Percentiles rank a stretch among this genome's conserved stretches.
These are phyloP conservation scores for Sinhomidia bicolor DNA, from an alignment of 2,888 invertebrate genomes.

Conservation along the genomic window DNA sequence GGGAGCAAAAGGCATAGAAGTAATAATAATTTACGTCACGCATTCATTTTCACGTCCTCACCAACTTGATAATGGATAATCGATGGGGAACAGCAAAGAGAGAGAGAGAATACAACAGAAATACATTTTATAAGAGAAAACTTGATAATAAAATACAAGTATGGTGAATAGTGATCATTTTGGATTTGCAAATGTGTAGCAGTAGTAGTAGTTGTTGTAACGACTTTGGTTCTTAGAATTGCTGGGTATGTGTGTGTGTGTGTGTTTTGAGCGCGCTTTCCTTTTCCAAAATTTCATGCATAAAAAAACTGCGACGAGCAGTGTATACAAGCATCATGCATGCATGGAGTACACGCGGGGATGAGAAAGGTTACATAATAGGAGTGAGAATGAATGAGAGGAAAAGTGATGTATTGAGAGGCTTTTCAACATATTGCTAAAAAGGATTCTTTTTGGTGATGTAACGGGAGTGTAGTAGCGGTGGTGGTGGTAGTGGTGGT, in stretches of 20 bases:
- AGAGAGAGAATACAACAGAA: conserved; percentile 23
- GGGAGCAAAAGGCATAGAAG: too few species aligned
- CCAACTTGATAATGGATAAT: conserved; percentile 79
- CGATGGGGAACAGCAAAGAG: conserved; percentile 61
- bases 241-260: neutral
- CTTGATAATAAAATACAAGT: neutral
- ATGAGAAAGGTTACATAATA: neutral
- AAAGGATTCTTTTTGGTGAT: conserved; percentile 49
- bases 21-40: conserved; percentile 59
- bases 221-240: conserved; percentile 45
- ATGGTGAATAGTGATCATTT: conserved; percentile 17
- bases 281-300: conserved; percentile 14
- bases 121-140: neutral
- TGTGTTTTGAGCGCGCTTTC: neutral
- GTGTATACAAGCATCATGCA: too few species aligned
- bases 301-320: neutral
- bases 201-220: neutral
- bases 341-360: neutral
- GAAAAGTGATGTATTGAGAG: conserved; percentile 56
- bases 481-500: neutral
- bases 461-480: neutral
- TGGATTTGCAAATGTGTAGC: neutral
- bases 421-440: conserved; percentile 59
- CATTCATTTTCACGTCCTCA: conserved; percentile 57
- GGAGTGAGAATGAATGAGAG: conserved; percentile 16